Evolutionary conservation across 2,113 vertebrate genomes (phyloP).

Genomic region (Gymnorhina tibicen): DNA sequence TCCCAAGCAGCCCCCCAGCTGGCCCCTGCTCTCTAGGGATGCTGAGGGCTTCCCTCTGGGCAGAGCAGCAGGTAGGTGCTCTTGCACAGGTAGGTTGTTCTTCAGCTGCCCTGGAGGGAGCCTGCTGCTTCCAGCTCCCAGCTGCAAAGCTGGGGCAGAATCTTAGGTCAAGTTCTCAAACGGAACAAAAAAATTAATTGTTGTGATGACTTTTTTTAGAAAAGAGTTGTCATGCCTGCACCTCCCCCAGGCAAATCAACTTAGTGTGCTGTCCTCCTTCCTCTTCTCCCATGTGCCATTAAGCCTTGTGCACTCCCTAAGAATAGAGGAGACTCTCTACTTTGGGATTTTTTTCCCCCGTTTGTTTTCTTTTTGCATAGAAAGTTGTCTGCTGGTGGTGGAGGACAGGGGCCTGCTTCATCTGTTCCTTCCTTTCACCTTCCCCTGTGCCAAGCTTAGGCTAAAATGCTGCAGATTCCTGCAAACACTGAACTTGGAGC

Average conservation of each 20-base stretch:
- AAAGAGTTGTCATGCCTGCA: not conserved
- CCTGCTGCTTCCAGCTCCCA: not conserved
- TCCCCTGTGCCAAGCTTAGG: constrained; percentile 24
- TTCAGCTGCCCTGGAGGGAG: constrained; percentile 13
- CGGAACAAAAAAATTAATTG: not conserved
- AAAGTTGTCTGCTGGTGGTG: not conserved
- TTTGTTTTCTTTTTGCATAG: not conserved
- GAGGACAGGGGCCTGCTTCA: not conserved
- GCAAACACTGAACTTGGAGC: not conserved
- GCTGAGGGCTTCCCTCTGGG: constrained; percentile 6
- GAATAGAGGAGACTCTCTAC: not conserved
- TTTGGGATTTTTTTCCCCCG: not conserved
- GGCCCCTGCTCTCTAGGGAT: fast-evolving
- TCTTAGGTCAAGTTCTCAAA: constrained; percentile 20
- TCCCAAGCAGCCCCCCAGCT: not conserved
- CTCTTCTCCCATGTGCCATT: not conserved
- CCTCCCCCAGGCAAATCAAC: not conserved
- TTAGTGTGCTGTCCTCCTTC: not conserved
- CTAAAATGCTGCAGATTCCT: constrained; percentile 1
- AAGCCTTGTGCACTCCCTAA: not conserved
- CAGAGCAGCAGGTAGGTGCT: not conserved
- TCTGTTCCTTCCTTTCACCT: constrained; percentile 38
- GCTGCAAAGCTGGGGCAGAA: not conserved
- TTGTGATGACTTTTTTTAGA: not conserved
- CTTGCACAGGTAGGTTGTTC: not conserved